Evolutionary conservation across 1,140 invertebrate species (phyloP).

Genomic region (Globodera rostochiensis): DNA sequence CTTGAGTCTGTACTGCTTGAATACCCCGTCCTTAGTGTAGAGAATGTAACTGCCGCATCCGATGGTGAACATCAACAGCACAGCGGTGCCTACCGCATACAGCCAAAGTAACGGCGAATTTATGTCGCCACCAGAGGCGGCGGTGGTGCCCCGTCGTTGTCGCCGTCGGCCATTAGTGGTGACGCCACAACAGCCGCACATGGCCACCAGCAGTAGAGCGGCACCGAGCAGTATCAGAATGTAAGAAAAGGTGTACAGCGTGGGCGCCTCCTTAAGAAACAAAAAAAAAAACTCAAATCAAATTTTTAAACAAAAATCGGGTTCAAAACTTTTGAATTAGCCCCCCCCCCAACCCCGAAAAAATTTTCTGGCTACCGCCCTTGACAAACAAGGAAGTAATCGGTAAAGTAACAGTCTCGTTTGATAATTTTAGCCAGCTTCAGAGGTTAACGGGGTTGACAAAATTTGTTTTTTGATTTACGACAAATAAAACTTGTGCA

Average conservation of each 20-base stretch:
- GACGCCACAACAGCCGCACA: constrained; percentile 63
- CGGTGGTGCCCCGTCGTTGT: background rate
- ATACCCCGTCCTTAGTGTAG: constrained; percentile 61
- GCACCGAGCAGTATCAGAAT: constrained; percentile 62
- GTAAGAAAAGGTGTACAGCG: constrained; percentile 61
- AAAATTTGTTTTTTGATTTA: too few relatives aligned
- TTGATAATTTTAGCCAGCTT: too few relatives aligned
- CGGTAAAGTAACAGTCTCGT: too few relatives aligned
- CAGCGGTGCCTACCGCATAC: constrained; percentile 53
- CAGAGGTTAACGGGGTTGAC: too few relatives aligned
- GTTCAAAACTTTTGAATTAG: background rate
- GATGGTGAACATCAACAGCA: constrained; percentile 57
- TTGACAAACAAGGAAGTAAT: too few relatives aligned
- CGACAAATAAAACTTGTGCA: too few relatives aligned
- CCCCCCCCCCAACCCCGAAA: background rate
- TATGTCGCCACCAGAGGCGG: background rate
- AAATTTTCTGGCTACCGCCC: background rate
- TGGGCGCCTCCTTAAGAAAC: constrained; percentile 51
- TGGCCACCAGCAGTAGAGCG: constrained; percentile 58
- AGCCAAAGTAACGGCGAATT: constrained; percentile 55
- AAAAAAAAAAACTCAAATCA: background rate
- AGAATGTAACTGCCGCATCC: constrained; percentile 56
- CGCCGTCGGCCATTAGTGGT: background rate
- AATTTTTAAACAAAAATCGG: background rate
- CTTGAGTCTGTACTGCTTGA: background rate